These are phyloP conservation scores for Apostichopus parvimensis DNA, from an alignment of 35 echinoderm and acorn worm genomes.

Conservation along the genomic window DNA sequence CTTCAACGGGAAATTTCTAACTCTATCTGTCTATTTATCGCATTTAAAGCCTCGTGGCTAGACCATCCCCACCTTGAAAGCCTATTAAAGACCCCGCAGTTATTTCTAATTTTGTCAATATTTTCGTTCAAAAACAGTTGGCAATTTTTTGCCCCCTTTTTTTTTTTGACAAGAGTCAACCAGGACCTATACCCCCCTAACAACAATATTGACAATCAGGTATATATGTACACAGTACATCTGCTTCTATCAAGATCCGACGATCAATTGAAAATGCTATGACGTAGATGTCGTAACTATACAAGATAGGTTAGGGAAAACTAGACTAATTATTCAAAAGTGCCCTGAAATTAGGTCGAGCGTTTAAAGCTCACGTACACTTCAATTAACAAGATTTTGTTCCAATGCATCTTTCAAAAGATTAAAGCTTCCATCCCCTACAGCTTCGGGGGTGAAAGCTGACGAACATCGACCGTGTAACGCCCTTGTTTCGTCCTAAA, in stretches of 20 bases:
- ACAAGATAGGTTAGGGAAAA: background rate
- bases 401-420: conserved; percentile 33
- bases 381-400: conserved; percentile 49
- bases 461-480: conserved; percentile 30
- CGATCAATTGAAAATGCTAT: conserved; percentile 29
- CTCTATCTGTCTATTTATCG: conserved; percentile 20
- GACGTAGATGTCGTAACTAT: conserved; percentile 1
- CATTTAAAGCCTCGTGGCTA: conserved; percentile 21
- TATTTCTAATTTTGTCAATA: conserved; percentile 67
- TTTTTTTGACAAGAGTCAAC: conserved; percentile 3
- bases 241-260: background rate
- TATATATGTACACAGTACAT: background rate
- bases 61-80: conserved; percentile 39
- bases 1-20: background rate
- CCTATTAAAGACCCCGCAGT: conserved; percentile 63
- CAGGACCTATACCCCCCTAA: conserved; percentile 38
- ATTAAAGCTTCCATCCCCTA: conserved; percentile 49
- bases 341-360: conserved; percentile 57
- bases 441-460: conserved; percentile 44
- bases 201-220: conserved; percentile 55
- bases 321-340: conserved; percentile 67
- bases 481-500: conserved; percentile 54
- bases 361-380: conserved; percentile 56
- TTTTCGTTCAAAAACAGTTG: conserved; percentile 65
- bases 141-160: conserved; percentile 1